These are phyloP conservation scores for Microtus montanus DNA, from an alignment of 2,113 vertebrate genomes.

Conservation along the genomic window DNA sequence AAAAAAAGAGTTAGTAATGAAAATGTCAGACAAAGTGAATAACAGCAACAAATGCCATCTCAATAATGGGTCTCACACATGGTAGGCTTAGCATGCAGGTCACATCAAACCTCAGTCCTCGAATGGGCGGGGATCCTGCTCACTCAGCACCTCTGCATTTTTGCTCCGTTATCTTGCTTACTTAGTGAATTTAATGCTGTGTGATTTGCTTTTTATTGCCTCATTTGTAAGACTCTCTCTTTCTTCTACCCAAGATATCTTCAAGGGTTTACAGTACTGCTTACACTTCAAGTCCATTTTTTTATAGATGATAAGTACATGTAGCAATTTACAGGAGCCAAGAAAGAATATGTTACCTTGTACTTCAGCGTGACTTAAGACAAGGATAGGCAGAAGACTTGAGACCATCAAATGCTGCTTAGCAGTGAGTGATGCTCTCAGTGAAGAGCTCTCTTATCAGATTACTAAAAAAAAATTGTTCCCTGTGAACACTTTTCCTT, in stretches of 20 bases:
- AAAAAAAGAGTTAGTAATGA: constrained; percentile 64
- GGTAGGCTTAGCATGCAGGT: constrained; percentile 72
- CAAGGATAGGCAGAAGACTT: constrained; percentile 42
- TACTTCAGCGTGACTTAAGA: constrained; percentile 62
- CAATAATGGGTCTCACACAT: constrained; percentile 63
- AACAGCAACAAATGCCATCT: constrained; percentile 56
- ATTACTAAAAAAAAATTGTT: constrained; percentile 62
- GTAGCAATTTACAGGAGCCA: constrained; percentile 49
- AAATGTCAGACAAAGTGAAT: constrained; percentile 78
- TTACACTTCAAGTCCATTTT: constrained; percentile 66
- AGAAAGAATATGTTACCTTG: constrained; percentile 48
- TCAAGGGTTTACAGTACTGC: constrained; percentile 65
- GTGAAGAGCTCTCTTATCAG: constrained; percentile 13
- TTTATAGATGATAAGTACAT: constrained; percentile 72
- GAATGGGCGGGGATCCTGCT: constrained; percentile 67
- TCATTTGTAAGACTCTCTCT: constrained; percentile 77
- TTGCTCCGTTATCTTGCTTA: constrained; percentile 79
- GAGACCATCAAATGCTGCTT: constrained; percentile 52
- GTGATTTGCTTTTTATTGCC: constrained; percentile 82
- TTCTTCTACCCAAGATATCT: constrained; percentile 61
- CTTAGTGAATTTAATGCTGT: constrained; percentile 79
- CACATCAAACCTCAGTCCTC: constrained; percentile 66
- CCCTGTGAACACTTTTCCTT: constrained; percentile 17
- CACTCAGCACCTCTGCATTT: constrained; percentile 82
- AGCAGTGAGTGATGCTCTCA: constrained; percentile 5